Base-by-base conservation (phyloP, 2,113 vertebrate species). In the Perca fluviatilis region DNA sequence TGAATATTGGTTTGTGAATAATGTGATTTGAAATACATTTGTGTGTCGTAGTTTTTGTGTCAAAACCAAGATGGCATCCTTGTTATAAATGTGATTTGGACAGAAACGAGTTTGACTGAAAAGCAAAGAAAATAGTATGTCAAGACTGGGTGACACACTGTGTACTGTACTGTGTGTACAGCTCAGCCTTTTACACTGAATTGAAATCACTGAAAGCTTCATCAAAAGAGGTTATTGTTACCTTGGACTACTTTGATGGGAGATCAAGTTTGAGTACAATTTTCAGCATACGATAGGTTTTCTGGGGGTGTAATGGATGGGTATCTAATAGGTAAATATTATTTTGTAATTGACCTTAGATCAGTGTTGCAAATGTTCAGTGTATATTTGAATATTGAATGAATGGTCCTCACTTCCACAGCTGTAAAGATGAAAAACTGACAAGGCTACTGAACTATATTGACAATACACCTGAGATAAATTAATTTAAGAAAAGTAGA, bases 241-340 rank as follows among this genome's bases (percentile, higher is more conserved):
- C 58, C 68, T 87, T 73, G 53, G 36, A 75, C 33, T 40, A 47
- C 47, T 69, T 88, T 84, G 67, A 85, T 57, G 46, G 79, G 67
- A 83, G 54, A 75, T 77, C 30, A 70, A 68, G n/a, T 70, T 62
- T 66, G 30, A 72, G 23, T 40, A 36, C 19, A 65, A n/a, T 30
- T 72, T n/a, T 68, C 23, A 40, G 16, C 67, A n/a, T 60, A 40
- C 13, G 74, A 25, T 68, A 27, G 33, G 3, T 14, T 56, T 68
- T 77, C n/a, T 53, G 33, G 10, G 1, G 19, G 10, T 33, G 40
- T 58, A 60, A 67, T 15, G 1, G 1, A 14, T 51, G 3, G 8
- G 18, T 57, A 60, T 78, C 16, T 47, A 51, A 77, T 54, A 43
- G 18, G 43, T 66, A 50, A 50, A 83, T 75, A 71, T 71, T 82